These are phyloP conservation scores for Notechis scutatus DNA, from an alignment of 2,113 vertebrate genomes.

Conservation along the genomic window DNA sequence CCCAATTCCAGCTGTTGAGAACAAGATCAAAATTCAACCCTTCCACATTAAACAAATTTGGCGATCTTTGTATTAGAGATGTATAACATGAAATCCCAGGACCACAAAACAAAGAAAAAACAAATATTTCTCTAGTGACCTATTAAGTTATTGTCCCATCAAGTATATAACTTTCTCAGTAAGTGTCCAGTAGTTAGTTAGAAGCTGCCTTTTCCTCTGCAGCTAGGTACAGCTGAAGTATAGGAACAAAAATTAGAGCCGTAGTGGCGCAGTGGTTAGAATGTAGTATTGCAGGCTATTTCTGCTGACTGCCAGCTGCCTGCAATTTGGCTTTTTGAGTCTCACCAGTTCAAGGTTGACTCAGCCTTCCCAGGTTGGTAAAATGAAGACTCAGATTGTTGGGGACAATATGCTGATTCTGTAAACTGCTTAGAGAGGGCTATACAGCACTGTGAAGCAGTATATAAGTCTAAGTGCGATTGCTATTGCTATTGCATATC, in stretches of 20 bases:
- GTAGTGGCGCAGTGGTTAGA: too few species aligned
- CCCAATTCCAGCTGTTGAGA: neutral
- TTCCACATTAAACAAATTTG: neutral
- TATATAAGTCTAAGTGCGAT: too few species aligned
- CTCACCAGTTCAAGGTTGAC: too few species aligned
- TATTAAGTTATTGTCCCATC: neutral
- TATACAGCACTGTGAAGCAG: too few species aligned
- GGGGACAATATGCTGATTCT: too few species aligned
- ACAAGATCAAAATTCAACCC: neutral
- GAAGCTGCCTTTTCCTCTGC: neutral
- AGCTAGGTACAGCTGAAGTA: neutral
- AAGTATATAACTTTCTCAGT: neutral
- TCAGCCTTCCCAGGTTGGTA: too few species aligned
- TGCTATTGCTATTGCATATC: neutral
- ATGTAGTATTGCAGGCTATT: too few species aligned
- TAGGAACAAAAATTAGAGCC: neutral
- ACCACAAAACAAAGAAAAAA: neutral
- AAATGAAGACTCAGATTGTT: too few species aligned
- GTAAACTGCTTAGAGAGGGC: too few species aligned
- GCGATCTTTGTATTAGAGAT: neutral
- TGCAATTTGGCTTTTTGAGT: too few species aligned
- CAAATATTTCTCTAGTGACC: neutral
- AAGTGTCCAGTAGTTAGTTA: neutral
- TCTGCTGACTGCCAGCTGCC: too few species aligned
- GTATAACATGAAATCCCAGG: neutral